phyloP scores from a whole-genome alignment of 1,140 invertebrate species.

The fruit fly (Drosophila melanogaster) region DNA sequence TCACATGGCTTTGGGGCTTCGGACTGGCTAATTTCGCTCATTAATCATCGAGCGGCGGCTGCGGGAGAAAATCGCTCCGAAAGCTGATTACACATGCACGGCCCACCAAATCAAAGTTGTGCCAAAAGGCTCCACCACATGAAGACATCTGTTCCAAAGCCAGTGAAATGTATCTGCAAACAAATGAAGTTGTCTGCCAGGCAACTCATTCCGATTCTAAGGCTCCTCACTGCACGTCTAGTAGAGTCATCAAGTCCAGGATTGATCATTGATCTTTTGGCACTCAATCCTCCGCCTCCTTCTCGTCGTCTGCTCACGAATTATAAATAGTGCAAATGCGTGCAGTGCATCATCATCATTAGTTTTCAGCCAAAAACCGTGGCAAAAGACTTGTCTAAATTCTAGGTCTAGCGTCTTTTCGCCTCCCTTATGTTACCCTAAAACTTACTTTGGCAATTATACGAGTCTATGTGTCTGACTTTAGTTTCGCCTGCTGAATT shows the following conservation, averaged over 20 bases:
- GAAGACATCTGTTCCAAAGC: conserved; percentile 35
- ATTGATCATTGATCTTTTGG: conserved; percentile 83
- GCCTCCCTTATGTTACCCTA: conserved; percentile 36
- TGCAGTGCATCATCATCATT: conserved; percentile 81
- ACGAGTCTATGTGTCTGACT: conserved; percentile 26
- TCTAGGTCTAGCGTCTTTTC: background rate
- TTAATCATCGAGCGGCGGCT: conserved; percentile 63
- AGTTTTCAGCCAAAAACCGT: conserved; percentile 62
- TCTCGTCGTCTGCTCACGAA: conserved; percentile 55
- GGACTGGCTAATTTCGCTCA: conserved; percentile 72
- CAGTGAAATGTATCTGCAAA: conserved; percentile 78
- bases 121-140: conserved; percentile 59
- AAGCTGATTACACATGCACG: conserved; percentile 75
- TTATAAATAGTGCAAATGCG: conserved; percentile 83
- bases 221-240: conserved; percentile 31
- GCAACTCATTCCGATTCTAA: conserved; percentile 34
- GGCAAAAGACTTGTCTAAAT: conserved; percentile 74
- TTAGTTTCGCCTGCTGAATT: conserved; percentile 68
- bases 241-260: conserved; percentile 77
- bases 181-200: conserved; percentile 77
- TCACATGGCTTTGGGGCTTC: conserved; percentile 31
- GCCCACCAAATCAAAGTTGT: conserved; percentile 64
- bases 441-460: conserved; percentile 46
- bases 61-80: conserved; percentile 40
- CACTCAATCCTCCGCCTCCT: conserved; percentile 59